phyloP scores from a whole-genome alignment of 2,113 vertebrate species.

The Megaleporinus macrocephalus region DNA sequence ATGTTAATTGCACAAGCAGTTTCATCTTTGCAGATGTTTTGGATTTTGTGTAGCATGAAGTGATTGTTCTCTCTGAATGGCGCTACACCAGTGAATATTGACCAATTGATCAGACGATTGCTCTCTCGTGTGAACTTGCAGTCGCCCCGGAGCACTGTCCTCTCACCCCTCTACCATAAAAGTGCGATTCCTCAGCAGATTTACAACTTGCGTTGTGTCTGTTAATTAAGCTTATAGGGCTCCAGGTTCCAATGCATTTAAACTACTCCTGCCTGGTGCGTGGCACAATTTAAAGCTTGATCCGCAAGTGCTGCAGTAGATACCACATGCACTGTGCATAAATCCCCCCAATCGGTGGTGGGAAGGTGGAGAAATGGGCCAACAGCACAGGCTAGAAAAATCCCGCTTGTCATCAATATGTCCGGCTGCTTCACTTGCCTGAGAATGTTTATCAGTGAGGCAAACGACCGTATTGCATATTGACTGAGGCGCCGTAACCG shows the following conservation, averaged over 20 bases:
- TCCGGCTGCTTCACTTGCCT: conserved; percentile 22
- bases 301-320: conserved; percentile 58
- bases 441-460: conserved; percentile 56
- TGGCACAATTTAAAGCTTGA: conserved; percentile 62
- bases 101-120: conserved; percentile 51
- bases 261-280: conserved; percentile 59
- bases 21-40: conserved; percentile 18
- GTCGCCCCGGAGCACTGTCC: conserved; percentile 28
- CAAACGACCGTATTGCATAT: conserved; percentile 56
- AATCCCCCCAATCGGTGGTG: conserved; percentile 54
- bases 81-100: conserved; percentile 63
- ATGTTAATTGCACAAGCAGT: conserved; percentile 16
- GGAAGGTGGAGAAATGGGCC: conserved; percentile 39
- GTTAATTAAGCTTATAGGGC: conserved; percentile 64
- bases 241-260: conserved; percentile 67
- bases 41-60: conserved; percentile 30
- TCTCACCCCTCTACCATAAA: conserved; percentile 44
- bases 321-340: conserved; percentile 54
- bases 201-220: conserved; percentile 55
- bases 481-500: conserved; percentile 53
- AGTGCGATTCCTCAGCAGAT: conserved; percentile 50
- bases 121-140: conserved; percentile 24
- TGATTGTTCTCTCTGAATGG: conserved; percentile 39
- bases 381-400: conserved; percentile 40
- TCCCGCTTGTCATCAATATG: conserved; percentile 51